A percentile compares a stretch with the other conserved stretches of the same genome.
Evolutionary conservation across 1,140 invertebrate species (phyloP).

Genomic region (Nixonia krombeini): DNA sequence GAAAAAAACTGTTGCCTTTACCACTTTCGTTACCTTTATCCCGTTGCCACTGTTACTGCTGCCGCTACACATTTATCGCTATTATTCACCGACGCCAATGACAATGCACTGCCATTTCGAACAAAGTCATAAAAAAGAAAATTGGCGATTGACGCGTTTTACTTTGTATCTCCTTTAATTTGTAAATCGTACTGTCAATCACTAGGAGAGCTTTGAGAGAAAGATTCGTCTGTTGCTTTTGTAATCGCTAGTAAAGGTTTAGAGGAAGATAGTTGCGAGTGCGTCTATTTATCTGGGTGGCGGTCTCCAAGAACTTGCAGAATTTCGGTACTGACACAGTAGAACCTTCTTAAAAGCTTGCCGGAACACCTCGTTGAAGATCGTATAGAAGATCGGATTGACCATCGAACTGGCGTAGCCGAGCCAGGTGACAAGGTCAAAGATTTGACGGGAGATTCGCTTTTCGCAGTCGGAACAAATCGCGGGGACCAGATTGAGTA

Average conservation of each 20-base stretch:
- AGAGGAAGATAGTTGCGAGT: background rate
- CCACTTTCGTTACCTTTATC: no score
- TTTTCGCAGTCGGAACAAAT: slow-evolving; percentile 84
- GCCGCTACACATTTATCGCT: no score
- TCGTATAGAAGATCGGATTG: slow-evolving; percentile 95
- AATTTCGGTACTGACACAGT: slow-evolving; percentile 73
- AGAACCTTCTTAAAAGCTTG: slow-evolving; percentile 92
- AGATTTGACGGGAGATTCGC: slow-evolving; percentile 81
- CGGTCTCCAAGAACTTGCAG: slow-evolving; percentile 44
- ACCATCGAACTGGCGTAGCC: slow-evolving; percentile 95
- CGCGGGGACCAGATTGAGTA: slow-evolving; percentile 86
- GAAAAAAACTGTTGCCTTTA: no score
- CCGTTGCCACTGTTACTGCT: no score
- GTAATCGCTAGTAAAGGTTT: background rate
- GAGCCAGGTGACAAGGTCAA: slow-evolving; percentile 90
- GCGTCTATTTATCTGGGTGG: slow-evolving; percentile 51
- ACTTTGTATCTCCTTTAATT: no score
- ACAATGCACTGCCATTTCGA: background rate
- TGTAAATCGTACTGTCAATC: no score
- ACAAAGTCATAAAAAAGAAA: background rate
- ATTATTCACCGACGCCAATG: background rate
- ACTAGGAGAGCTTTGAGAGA: background rate
- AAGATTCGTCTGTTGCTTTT: background rate
- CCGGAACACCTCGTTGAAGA: slow-evolving; percentile 94
- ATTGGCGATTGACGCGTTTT: background rate